Base-by-base conservation (phyloP, 1,140 invertebrate species). In the Brachionus angularis region DNA sequence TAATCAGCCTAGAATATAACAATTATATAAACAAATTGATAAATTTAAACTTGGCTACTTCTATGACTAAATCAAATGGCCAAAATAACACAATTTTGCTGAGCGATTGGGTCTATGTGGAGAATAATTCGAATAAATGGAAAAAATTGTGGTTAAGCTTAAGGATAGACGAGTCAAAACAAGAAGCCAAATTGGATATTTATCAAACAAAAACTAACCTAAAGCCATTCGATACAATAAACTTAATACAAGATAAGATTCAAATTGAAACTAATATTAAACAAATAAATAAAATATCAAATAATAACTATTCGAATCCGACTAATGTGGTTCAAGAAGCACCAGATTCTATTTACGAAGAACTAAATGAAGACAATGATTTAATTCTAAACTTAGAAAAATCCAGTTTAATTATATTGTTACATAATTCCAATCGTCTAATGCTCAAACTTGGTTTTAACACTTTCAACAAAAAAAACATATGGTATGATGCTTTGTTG, bases 1-100 rank as follows among this genome's bases (percentile, higher is more conserved):
- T 46, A 8, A 67, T 47, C 5, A 67, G 62, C 25, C 27, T 50
- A 10, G 62, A 67, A 8, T 67, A 67, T n/a, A 67, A 67, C 16
- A 50, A 47, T 25, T 67, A 67, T 23, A 67, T 67, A 47, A 67
- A 67, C 31, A 46, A 50, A 47, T 34, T 67, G 62, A 67, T 47
- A 23, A 67, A 50, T 46, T 67, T 67, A 18, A 33, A 50, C 8
- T 27, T 50, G 12, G 47, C 34, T 10, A 46, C 42, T 10, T 18
- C 18, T 5, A 36, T 47, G 21, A 50, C 33, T 47, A 67, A 67
- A 25, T 47, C 44, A 0, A 58, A 25, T 39, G 36, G 33, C 1
- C 53, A 58, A 39, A 58, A 39, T 39, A 7, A 33, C 2, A 29
- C 18, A 10, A 67, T 25, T 47, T 7, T 67, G 16, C 62, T 67